A percentile compares a stretch with the other conserved stretches of the same genome.
Evolutionary conservation across 2,113 vertebrate species (phyloP).

Genomic region (Siniperca chuatsi): DNA sequence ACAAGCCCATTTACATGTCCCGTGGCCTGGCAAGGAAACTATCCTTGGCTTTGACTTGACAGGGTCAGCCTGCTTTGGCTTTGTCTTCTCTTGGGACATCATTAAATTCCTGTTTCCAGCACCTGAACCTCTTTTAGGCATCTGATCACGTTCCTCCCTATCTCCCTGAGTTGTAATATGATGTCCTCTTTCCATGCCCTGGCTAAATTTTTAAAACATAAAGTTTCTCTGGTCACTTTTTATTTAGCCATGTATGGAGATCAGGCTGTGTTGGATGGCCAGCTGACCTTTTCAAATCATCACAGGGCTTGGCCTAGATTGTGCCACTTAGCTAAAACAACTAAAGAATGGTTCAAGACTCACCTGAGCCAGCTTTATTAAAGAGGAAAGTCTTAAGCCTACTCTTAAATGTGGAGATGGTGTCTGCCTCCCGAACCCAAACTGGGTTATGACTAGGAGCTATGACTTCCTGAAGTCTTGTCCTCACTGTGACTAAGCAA

Average conservation of each 20-base stretch:
- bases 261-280: constrained; percentile 39
- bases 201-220: constrained; percentile 63
- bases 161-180: constrained; percentile 63
- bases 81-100: constrained; percentile 76
- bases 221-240: constrained; percentile 58
- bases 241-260: constrained; percentile 48
- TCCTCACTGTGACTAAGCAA: not conserved
- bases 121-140: constrained; percentile 72
- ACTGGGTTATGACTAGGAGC: not conserved
- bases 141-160: constrained; percentile 68
- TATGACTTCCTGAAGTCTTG: not conserved
- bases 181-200: constrained; percentile 68
- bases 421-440: no score
- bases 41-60: constrained; percentile 72
- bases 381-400: no score
- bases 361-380: no score
- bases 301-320: constrained; percentile 53
- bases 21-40: constrained; percentile 67
- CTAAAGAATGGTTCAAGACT: no score
- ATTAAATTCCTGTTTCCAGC: constrained; percentile 80
- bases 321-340: constrained; percentile 4
- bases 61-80: constrained; percentile 72
- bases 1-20: constrained; percentile 71
- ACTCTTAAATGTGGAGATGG: no score
- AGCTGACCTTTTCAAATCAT: constrained; percentile 42